phyloP scores from a whole-genome alignment of 2,797 vertebrate genomes.

The Momotus momota region DNA sequence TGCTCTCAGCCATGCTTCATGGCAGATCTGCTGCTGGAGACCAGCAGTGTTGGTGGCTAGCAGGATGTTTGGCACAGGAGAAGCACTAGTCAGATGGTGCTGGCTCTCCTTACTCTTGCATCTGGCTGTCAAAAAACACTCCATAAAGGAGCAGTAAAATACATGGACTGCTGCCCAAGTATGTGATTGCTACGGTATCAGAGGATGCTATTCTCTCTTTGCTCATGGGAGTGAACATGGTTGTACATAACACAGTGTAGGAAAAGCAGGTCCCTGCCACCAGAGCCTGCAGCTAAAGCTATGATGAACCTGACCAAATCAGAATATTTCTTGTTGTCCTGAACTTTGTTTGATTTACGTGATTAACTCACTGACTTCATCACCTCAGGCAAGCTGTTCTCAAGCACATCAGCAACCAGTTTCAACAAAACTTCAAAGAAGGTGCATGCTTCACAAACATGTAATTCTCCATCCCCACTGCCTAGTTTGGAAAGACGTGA shows the following conservation, averaged over 20 bases:
- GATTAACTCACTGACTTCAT: background rate
- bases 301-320: background rate
- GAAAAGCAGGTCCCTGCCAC: background rate
- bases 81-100: background rate
- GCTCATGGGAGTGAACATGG: fast-evolving
- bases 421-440: background rate
- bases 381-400: background rate
- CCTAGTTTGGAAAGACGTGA: background rate
- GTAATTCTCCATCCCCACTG: background rate
- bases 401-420: background rate
- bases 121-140: background rate
- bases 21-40: background rate
- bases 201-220: background rate
- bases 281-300: background rate
- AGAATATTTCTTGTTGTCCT: background rate
- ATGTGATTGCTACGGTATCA: background rate
- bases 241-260: background rate
- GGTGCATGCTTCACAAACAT: background rate
- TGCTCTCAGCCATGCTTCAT: background rate
- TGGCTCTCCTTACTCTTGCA: background rate
- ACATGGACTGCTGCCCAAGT: background rate
- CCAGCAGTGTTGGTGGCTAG: background rate
- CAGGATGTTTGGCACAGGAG: background rate
- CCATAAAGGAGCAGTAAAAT: background rate
- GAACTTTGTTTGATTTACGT: background rate